Evolutionary conservation across 1,140 invertebrate genomes (phyloP).

Genomic region (Drosophila mayri): DNA sequence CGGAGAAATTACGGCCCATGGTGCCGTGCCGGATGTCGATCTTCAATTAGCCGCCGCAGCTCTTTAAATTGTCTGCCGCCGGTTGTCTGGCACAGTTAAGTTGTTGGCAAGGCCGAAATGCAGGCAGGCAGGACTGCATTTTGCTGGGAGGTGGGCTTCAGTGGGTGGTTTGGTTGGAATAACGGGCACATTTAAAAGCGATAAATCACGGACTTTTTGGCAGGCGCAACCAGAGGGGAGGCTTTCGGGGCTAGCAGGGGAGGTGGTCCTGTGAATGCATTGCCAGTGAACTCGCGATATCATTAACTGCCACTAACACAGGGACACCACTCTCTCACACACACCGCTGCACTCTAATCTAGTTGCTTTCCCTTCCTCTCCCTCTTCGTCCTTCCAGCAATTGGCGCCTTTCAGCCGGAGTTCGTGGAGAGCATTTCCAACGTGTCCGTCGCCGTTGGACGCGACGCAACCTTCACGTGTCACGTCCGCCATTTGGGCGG

Average conservation of each 20-base stretch:
- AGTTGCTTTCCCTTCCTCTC: constrained; percentile 20
- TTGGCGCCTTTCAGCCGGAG: constrained; percentile 91
- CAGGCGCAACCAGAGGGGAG: constrained; percentile 43
- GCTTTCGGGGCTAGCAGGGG: constrained; percentile 1
- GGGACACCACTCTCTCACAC: constrained; percentile 26
- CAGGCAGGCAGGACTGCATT: constrained; percentile 3
- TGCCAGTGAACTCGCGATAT: constrained; percentile 64
- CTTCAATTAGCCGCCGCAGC: constrained; percentile 68
- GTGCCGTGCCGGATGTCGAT: constrained; percentile 51
- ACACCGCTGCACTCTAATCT: constrained; percentile 67
- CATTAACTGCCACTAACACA: constrained; percentile 72
- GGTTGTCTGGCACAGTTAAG: constrained; percentile 59
- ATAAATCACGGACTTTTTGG: constrained; percentile 79
- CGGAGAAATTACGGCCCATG: constrained; percentile 1
- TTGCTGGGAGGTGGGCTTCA: neutral
- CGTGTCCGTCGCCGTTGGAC: constrained; percentile 92
- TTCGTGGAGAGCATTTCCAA: constrained; percentile 93
- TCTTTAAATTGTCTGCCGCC: constrained; percentile 67
- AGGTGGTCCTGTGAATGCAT: constrained; percentile 7
- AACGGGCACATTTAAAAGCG: constrained; percentile 78
- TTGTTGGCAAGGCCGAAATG: constrained; percentile 57
- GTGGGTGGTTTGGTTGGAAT: neutral
- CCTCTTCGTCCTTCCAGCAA: constrained; percentile 40
- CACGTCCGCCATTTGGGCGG: constrained; percentile 94
- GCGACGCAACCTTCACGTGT: constrained; percentile 95